phyloP scores from a whole-genome alignment of 2,797 vertebrate species.

The Brotula barbata region DNA sequence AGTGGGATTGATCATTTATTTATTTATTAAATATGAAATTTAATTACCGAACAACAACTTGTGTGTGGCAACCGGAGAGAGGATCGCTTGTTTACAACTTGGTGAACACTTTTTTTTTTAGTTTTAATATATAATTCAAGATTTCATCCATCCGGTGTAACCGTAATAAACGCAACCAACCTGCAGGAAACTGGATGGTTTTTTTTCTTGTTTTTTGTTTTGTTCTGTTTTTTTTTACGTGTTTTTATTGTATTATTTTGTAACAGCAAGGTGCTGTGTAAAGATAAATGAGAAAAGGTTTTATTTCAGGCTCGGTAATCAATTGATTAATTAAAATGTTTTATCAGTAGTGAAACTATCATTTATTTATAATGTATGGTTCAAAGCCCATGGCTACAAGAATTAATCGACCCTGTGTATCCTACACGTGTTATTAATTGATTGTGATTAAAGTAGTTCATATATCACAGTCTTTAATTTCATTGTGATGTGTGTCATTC shows the following conservation, averaged over 20 bases:
- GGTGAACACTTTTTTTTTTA: conserved; percentile 27
- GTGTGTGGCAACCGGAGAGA: background rate
- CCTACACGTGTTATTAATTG: no score
- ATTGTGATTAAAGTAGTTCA: no score
- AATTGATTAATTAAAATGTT: background rate
- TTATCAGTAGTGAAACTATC: background rate
- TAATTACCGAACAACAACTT: conserved; percentile 6
- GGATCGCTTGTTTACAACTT: conserved; percentile 1
- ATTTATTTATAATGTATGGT: background rate
- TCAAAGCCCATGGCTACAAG: background rate
- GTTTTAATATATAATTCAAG: conserved; percentile 19
- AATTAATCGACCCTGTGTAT: no score
- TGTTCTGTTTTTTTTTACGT: no score
- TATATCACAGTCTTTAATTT: no score
- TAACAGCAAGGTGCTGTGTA: background rate
- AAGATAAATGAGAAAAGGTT: background rate
- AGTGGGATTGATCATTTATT: background rate
- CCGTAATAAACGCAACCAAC: no score
- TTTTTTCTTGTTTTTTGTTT: no score
- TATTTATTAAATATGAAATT: conserved; percentile 6
- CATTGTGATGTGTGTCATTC: no score
- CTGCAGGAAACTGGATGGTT: no score
- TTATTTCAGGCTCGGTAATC: background rate
- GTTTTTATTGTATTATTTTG: background rate
- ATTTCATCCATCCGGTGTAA: background rate